phyloP scores from a whole-genome alignment of 2,113 vertebrate species.

The Carollia perspicillata region DNA sequence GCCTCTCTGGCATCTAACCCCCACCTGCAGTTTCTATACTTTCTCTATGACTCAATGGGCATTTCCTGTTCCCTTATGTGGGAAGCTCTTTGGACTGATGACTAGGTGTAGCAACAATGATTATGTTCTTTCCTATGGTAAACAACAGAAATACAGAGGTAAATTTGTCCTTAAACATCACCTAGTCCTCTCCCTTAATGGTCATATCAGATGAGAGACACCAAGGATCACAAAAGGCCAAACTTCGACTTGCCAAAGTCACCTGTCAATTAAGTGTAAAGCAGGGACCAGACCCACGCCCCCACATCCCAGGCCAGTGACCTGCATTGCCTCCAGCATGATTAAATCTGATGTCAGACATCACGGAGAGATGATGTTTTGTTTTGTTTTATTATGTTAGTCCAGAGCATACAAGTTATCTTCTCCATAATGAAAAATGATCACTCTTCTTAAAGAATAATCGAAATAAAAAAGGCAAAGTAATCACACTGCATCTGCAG shows the following conservation, averaged over 20 bases:
- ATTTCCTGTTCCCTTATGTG: neutral
- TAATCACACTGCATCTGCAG: slow-evolving; percentile 56
- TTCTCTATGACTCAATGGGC: neutral
- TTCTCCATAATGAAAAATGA: slow-evolving; percentile 59
- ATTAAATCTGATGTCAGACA: slow-evolving; percentile 59
- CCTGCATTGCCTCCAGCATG: neutral
- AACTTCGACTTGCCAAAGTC: neutral
- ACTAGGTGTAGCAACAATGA: neutral
- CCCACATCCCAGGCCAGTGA: neutral
- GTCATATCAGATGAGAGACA: neutral
- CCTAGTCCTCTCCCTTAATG: neutral
- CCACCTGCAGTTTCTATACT: neutral
- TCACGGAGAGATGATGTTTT: slow-evolving; percentile 36
- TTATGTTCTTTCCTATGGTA: neutral
- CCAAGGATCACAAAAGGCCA: neutral
- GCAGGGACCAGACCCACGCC: neutral
- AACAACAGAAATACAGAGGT: neutral
- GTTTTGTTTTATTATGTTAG: slow-evolving; percentile 56
- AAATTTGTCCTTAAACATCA: neutral
- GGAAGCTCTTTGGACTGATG: neutral
- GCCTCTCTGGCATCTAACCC: neutral
- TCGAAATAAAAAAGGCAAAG: slow-evolving; percentile 46
- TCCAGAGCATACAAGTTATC: slow-evolving; percentile 21
- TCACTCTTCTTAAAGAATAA: slow-evolving; percentile 52
- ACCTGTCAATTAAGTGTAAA: neutral